Base-by-base conservation (phyloP, 2,113 vertebrate genomes). In the Holacanthus passer region DNA sequence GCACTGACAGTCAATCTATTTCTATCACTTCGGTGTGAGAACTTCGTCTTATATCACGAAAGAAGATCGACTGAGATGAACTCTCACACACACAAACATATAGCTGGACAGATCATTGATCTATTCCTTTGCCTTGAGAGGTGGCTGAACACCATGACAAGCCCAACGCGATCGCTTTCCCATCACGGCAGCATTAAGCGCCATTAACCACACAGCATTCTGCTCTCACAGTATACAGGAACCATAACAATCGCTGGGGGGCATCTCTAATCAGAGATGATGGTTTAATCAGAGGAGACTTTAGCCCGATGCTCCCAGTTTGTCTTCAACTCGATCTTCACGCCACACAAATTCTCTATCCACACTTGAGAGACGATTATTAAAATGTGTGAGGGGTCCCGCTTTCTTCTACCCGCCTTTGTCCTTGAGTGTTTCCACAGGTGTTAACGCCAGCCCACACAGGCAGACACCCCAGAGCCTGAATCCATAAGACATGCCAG, bases 211-310 rank as follows among this genome's bases (percentile, higher is more conserved):
- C 66, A 48, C 62, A 66, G 22, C 56, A 70, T 68, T 83, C 69
- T 50, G 41, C 41, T 78, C 73, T 85, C 67, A 50, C 84, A 76
- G 50, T 79, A 43, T 17, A 90, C 71, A 79, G 64, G 87, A 92
- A 95, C 92, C 93, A 90, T 95, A 93, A 90, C 88, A 93, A 88
- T 90, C 86, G 92, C 84, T 80, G 86, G 63, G 86, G 87, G 74
- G 87, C 89, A 71, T 94, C 93, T 94, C 93, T 92, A 95, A 94
- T 96, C 92, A 93, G 65, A 93, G 90, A 91, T 95, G 92, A 96
- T 95, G 91, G 92, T 95, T 95, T 96, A 94, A 96, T 96, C 91
- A 94, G 95, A 88, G 90, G 71, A 93, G 92, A 90, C 92, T 94
- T 95, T 86, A 94, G 90, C 88, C 89, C 83, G 81, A 87, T 94